A percentile compares a stretch with the other conserved stretches of the same genome.
These are phyloP conservation scores for Galerucella nymphaeae DNA, from an alignment of 2,888 invertebrate species.

Conservation along the genomic window DNA sequence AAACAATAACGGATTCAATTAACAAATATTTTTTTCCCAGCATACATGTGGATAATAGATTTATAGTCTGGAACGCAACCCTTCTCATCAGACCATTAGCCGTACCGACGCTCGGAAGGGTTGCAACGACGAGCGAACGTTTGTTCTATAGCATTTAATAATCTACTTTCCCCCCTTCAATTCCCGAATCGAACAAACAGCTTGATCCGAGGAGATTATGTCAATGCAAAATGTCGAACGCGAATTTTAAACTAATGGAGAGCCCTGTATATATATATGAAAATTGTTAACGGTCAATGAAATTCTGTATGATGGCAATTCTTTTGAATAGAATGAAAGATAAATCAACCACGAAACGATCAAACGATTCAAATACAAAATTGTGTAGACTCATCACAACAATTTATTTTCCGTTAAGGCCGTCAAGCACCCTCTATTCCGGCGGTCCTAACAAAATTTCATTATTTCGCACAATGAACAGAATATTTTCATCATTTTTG, in stretches of 20 bases:
- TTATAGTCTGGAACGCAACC: constrained; percentile 16
- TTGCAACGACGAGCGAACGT: constrained; percentile 22
- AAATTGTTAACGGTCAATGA: background rate
- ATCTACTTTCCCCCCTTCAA: constrained; percentile 17
- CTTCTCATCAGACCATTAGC: constrained; percentile 25
- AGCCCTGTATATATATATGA: background rate
- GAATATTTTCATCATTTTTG: constrained; percentile 42
- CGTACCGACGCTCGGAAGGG: constrained; percentile 17
- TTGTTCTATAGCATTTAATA: constrained; percentile 29
- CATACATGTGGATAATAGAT: constrained; percentile 11
- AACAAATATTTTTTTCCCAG: background rate
- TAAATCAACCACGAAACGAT: constrained; percentile 25
- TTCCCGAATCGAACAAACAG: constrained; percentile 5
- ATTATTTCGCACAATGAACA: constrained; percentile 43
- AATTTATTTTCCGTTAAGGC: constrained; percentile 42
- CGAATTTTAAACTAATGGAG: too few relatives aligned
- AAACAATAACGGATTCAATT: too few relatives aligned
- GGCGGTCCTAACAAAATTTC: constrained; percentile 36
- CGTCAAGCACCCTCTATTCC: constrained; percentile 37
- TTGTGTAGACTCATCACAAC: constrained; percentile 43
- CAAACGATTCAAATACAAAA: constrained; percentile 31
- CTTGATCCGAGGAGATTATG: too few relatives aligned
- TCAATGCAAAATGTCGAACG: too few relatives aligned
- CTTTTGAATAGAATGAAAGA: background rate
- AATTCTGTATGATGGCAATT: too few relatives aligned